Percentiles rank a stretch among this genome's conserved stretches.
phyloP scores from a whole-genome alignment of 2,113 vertebrate species.

The Amphiprion ocellaris region DNA sequence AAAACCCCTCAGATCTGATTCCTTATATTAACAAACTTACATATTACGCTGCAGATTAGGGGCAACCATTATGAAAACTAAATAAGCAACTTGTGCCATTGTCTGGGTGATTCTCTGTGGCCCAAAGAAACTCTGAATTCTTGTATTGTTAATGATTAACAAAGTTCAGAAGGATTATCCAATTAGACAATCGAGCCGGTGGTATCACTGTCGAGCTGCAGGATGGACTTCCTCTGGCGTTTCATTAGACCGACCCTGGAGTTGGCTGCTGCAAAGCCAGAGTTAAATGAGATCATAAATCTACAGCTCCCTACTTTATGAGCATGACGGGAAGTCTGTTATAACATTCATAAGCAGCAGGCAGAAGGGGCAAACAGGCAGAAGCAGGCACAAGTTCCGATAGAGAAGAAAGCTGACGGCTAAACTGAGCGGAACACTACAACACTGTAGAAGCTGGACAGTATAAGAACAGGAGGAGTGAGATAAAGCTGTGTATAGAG shows the following conservation, averaged over 20 bases:
- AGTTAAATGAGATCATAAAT: conserved; percentile 86
- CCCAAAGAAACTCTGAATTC: conserved; percentile 3
- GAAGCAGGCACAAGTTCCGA: conserved; percentile 30
- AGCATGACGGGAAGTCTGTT: conserved; percentile 84
- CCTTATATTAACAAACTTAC: neutral
- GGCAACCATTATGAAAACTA: neutral
- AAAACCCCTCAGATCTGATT: neutral
- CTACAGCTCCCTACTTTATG: conserved; percentile 76
- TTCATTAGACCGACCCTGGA: conserved; percentile 79
- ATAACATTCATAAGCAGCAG: conserved; percentile 80
- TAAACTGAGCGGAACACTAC: conserved; percentile 32
- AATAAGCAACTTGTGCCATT: conserved; percentile 1
- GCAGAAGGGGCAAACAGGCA: conserved; percentile 50
- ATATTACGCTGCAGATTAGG: neutral
- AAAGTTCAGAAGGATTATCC: conserved; percentile 72
- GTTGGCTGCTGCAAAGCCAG: conserved; percentile 67
- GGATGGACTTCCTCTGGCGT: conserved; percentile 73
- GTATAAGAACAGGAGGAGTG: neutral
- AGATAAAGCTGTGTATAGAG: neutral
- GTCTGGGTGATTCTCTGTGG: conserved; percentile 5
- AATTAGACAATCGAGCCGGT: conserved; percentile 69
- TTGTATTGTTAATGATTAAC: conserved; percentile 43
- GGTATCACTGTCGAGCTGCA: conserved; percentile 52
- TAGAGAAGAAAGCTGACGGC: conserved; percentile 37
- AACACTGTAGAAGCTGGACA: conserved; percentile 6